Conservation (phyloP, 2,797 vertebrate species). For the Martes flavigula region DNA sequence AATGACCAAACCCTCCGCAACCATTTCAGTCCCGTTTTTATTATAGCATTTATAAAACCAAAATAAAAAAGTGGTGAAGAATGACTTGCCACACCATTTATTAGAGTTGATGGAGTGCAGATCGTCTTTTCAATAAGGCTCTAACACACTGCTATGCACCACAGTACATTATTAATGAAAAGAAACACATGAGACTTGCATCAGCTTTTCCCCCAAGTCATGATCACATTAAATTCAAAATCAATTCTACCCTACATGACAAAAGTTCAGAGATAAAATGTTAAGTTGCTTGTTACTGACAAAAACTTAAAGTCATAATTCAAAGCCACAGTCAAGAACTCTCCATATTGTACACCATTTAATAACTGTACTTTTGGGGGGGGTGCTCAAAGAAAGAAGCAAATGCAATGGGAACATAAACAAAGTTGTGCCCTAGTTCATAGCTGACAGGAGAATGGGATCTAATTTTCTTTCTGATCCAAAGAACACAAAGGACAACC, state of each 20-base stretch:
- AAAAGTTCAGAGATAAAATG: constrained; percentile 64
- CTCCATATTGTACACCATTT: constrained; percentile 20
- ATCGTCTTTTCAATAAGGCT: constrained; percentile 68
- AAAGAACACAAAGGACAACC: constrained; percentile 51
- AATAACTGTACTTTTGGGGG: not conserved
- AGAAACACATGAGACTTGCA: constrained; percentile 52
- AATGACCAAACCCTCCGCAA: constrained; percentile 34
- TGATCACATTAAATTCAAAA: constrained; percentile 58
- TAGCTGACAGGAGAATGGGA: constrained; percentile 42
- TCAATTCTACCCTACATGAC: constrained; percentile 39
- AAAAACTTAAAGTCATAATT: constrained; percentile 35
- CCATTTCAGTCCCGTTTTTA: constrained; percentile 44
- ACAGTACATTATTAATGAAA: constrained; percentile 38
- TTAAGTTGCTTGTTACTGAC: constrained; percentile 61
- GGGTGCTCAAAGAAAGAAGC: not conserved
- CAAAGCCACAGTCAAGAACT: constrained; percentile 16
- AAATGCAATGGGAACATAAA: constrained; percentile 47
- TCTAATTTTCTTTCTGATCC: constrained; percentile 64
- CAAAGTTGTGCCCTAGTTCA: constrained; percentile 15
- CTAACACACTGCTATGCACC: constrained; percentile 67
- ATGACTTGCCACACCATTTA: constrained; percentile 65
- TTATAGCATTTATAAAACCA: constrained; percentile 56
- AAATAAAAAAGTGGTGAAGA: constrained; percentile 69
- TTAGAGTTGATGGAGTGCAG: constrained; percentile 75
- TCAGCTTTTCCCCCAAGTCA: constrained; percentile 59